phyloP scores from a whole-genome alignment of 2,888 invertebrate species.

The Plebejus anna region DNA sequence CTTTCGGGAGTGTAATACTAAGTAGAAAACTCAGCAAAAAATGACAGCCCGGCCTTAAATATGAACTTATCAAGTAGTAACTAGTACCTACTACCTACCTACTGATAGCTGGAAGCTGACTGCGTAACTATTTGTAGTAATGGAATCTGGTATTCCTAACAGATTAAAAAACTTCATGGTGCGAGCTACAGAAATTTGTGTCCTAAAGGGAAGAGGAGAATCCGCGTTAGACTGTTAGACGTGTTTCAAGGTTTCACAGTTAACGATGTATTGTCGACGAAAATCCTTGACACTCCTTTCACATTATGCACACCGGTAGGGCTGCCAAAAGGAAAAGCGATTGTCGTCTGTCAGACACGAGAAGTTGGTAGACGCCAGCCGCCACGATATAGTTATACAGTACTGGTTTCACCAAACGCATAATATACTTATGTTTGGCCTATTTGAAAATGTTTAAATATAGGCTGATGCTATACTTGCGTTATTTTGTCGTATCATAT shows the following conservation, averaged over 20 bases:
- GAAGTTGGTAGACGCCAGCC: not conserved
- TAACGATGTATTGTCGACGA: conserved; percentile 23
- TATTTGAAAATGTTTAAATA: too few species aligned
- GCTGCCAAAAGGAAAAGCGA: not conserved
- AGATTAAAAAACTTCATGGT: not conserved
- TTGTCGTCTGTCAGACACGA: not conserved
- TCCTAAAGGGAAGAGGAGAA: not conserved
- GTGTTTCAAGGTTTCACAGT: conserved; percentile 29
- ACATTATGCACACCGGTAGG: conserved; percentile 2
- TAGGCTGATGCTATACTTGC: too few species aligned
- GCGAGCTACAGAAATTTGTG: not conserved
- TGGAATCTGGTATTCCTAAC: not conserved
- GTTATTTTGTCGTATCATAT: too few species aligned
- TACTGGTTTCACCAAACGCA: too few species aligned
- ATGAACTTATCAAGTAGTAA: not conserved
- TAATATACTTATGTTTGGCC: too few species aligned
- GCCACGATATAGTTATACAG: not conserved
- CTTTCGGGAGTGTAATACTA: too few species aligned
- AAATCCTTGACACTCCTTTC: conserved; percentile 28
- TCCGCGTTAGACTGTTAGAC: not conserved
- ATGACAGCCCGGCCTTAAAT: not conserved
- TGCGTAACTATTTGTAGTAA: not conserved
- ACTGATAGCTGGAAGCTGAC: not conserved
- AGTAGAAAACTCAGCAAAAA: too few species aligned
- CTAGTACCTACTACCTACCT: not conserved